Evolutionary conservation across 2,113 vertebrate species (phyloP), one percentile per base, ranked within the genome.

Genomic region (Platichthys flesus): DNA sequence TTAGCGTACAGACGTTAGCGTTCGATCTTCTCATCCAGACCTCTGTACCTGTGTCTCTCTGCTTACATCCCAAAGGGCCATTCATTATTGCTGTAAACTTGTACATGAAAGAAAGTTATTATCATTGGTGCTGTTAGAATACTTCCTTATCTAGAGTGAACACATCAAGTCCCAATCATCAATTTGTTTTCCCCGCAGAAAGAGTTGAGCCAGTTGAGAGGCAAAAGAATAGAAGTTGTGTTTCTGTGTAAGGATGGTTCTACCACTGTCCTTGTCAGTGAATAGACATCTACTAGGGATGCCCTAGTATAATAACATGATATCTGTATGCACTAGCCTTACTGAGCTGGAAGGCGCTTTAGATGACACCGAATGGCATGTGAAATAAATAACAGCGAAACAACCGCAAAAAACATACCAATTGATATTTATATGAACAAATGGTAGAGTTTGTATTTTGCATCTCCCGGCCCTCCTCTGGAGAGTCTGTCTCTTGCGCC

Each of bases 341-440:
- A 83, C 63, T 70, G 77, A 75, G 89, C 85, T 70, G 77, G 74
- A 90, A 88, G 76, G 89, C 74, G 54, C 71, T 88, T 90, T 49
- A 72, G 37, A 82, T 75, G 71, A 82, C 80, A 78, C 73, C 35
- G 1, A 66, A 83, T 71, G 75, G 56, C 74, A 79, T 77, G 77
- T 76, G 78, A 88, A 90, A 90, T 91, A 91, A 91, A 92, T 87
- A 90, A 89, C 81, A 85, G 64, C 28, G 82, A 88, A 85, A 82
- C 42, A 55, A 76, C 57, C 78, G 64, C 70, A 69, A 71, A 24
- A 78, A 93, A 67, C 61, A 78, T 60, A 80, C 37, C 67, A 72
- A 81, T 62, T 72, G 58, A 79, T 78, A 90, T 79, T 78, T 64
- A 89, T 83, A 89, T 79, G 71, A 85, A 85, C 65, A 85, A 65